These are phyloP conservation scores for Drosophila azteca DNA, from an alignment of 1,140 invertebrate species.

Conservation along the genomic window DNA sequence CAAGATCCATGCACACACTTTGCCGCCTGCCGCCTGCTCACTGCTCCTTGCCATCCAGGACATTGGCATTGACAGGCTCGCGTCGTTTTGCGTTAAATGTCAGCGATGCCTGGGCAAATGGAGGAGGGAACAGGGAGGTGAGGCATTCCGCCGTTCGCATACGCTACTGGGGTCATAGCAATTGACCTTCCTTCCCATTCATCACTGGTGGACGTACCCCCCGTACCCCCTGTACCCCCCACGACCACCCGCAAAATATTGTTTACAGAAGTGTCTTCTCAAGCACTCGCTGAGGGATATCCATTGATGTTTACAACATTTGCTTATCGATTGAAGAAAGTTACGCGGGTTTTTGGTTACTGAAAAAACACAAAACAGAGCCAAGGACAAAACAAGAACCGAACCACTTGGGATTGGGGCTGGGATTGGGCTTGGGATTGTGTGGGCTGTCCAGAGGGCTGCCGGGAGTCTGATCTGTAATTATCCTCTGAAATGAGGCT, in stretches of 20 bases:
- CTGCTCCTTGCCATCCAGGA: slow-evolving; percentile 50
- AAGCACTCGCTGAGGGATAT: slow-evolving; percentile 25
- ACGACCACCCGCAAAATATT: slow-evolving; percentile 36
- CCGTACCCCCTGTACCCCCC: neutral
- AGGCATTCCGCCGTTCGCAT: slow-evolving; percentile 7
- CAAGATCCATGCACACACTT: neutral
- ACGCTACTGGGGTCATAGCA: slow-evolving; percentile 64
- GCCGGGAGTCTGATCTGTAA: slow-evolving; percentile 46
- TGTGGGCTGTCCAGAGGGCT: neutral
- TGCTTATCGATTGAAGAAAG: slow-evolving; percentile 69
- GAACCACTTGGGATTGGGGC: neutral
- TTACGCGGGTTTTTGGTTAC: slow-evolving; percentile 63
- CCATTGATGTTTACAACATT: slow-evolving; percentile 78
- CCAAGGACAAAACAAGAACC: no score
- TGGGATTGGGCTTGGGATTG: neutral
- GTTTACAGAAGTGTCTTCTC: slow-evolving; percentile 61
- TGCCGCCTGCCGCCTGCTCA: neutral
- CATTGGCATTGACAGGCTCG: slow-evolving; percentile 75
- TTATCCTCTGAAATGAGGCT: slow-evolving; percentile 72
- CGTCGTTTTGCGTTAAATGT: slow-evolving; percentile 76
- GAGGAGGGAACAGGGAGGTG: no score
- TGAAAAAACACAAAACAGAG: slow-evolving; percentile 48
- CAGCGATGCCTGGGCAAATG: slow-evolving; percentile 34
- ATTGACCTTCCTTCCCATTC: slow-evolving; percentile 74
- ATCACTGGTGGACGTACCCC: slow-evolving; percentile 39